Base-by-base conservation (phyloP, 2,888 invertebrate species). In the Caenorhabditis imperialis region DNA sequence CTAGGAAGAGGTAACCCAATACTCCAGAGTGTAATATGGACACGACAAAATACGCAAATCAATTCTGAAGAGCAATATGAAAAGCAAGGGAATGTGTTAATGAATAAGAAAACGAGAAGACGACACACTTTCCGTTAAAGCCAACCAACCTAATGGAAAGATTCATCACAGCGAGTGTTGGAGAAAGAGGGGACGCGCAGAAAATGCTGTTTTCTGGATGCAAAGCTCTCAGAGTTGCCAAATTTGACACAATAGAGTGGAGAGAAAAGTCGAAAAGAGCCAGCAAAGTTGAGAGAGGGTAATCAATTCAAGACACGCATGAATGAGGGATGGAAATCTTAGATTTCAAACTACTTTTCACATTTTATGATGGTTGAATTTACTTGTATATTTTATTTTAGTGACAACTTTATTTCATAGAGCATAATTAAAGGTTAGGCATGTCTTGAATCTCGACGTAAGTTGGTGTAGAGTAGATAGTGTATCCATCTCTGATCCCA, bases 391-490 rank as follows among this genome's bases (percentile, higher is more conserved):
- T n/a, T n/a, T n/a, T n/a, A n/a, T n/a, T n/a, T n/a, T n/a, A n/a
- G n/a, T n/a, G n/a, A n/a, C n/a, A n/a, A n/a, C n/a, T n/a, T n/a
- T n/a, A n/a, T n/a, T n/a, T n/a, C n/a, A n/a, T n/a, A n/a, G n/a
- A n/a, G n/a, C n/a, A n/a, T n/a, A 47, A 1, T 75, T 60, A 82
- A 37, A 82, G 75, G 69, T 81, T 81, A 14, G 82, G 81, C 72
- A 81, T 73, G 27, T 78, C 75, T 35, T 77, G 82, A n/a, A 79
- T 73, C 60, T 82, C 82, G n/a, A 82, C 74, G 42, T 75, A 72
- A 4, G 81, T 81, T n/a, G 82, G 82, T 22, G 75, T 75, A 8
- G 78, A 79, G 61, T 82, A 82, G 35, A 82, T 65, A 20, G 82
- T 82, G 57, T 82, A 82, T 3, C 81, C 82, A 18, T 72, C 69